phyloP scores from a whole-genome alignment of 2,113 vertebrate species.

The Coregonus clupeaformis region DNA sequence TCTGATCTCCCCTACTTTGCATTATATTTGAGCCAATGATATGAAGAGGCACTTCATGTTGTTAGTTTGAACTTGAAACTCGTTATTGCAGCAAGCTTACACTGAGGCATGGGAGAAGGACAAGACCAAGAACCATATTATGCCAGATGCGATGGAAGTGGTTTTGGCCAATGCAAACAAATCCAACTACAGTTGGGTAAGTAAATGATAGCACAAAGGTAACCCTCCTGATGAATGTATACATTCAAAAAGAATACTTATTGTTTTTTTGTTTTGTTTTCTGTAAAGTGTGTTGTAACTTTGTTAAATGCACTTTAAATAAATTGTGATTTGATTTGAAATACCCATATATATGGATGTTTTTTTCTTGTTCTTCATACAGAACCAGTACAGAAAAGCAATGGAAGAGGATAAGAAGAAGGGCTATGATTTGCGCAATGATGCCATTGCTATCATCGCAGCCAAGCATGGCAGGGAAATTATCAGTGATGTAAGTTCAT shows the following conservation, averaged over 20 bases:
- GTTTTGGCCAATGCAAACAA: constrained; percentile 87
- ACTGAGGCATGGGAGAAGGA: constrained; percentile 88
- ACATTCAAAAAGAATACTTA: neutral
- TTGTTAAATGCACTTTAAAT: too few relatives aligned
- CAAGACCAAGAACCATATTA: constrained; percentile 87
- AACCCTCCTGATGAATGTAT: neutral
- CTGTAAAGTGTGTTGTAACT: neutral
- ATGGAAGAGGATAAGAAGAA: constrained; percentile 91
- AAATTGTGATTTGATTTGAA: too few relatives aligned
- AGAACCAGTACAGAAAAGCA: constrained; percentile 91
- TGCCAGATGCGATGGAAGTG: constrained; percentile 91
- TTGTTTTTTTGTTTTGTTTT: constrained; percentile 18
- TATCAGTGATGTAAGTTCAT: constrained; percentile 94
- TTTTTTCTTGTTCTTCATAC: constrained; percentile 17
- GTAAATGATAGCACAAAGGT: too few relatives aligned
- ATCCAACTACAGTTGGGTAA: constrained; percentile 83
- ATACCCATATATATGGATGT: too few relatives aligned
- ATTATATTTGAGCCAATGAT: neutral
- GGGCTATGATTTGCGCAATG: constrained; percentile 83
- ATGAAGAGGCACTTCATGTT: neutral
- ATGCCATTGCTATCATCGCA: constrained; percentile 87
- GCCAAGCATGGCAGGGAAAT: constrained; percentile 85
- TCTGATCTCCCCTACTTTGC: neutral
- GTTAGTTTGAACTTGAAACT: neutral
- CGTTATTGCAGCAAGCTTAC: constrained; percentile 78